Evolutionary conservation across 30 jellyfish, hydroid and myxozoan species (phyloP).

Genomic region (Catostylus mosaicus): DNA sequence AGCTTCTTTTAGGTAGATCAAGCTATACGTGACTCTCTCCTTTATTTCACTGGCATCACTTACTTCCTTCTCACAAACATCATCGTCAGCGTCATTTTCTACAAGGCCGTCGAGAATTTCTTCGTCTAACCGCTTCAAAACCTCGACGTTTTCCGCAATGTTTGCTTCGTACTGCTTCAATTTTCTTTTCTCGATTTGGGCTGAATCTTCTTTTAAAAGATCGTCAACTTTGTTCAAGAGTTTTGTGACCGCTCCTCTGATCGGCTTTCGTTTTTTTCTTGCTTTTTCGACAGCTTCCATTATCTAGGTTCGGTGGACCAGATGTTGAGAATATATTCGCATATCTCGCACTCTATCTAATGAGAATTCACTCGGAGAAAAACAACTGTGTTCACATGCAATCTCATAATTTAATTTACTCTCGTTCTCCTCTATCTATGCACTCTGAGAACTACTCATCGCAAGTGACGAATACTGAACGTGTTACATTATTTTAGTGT

Average conservation of each 20-base stretch:
- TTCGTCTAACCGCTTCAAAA: neutral
- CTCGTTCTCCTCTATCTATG: too few species aligned
- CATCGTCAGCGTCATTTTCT: too few species aligned
- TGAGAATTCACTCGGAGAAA: too few species aligned
- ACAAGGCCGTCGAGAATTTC: neutral
- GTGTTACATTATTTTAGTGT: too few species aligned
- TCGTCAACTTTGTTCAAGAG: neutral
- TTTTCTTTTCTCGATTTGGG: neutral
- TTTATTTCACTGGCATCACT: too few species aligned
- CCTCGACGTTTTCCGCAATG: neutral
- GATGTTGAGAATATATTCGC: too few species aligned
- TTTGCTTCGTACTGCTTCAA: neutral
- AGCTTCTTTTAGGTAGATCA: neutral
- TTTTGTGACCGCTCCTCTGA: neutral
- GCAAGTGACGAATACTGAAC: too few species aligned
- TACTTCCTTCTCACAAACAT: neutral
- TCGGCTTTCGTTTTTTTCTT: neutral
- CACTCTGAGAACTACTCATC: too few species aligned
- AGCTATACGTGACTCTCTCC: neutral
- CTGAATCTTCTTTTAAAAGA: neutral
- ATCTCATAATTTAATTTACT: too few species aligned
- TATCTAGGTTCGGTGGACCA: neutral
- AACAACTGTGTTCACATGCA: too few species aligned
- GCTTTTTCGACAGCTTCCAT: neutral
- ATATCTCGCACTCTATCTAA: too few species aligned